Conservation (phyloP, 2,888 invertebrate genomes). For the Tiliacea citrago region DNA sequence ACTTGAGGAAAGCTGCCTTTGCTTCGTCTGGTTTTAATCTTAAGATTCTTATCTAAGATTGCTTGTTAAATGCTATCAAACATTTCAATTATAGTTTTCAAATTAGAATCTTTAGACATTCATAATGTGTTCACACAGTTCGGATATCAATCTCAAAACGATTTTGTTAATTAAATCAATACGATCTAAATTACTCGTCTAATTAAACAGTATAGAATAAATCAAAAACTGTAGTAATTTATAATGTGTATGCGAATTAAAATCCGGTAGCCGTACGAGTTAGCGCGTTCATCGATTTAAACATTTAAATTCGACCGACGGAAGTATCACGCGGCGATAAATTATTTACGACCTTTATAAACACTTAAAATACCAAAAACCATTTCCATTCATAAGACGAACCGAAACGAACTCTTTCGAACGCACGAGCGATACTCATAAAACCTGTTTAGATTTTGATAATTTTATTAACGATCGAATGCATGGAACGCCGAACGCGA, state of each 20-base stretch:
- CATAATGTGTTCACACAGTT: constrained; percentile 57
- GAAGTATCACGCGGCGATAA: constrained; percentile 90
- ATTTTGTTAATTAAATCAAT: constrained; percentile 67
- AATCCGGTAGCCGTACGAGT: constrained; percentile 86
- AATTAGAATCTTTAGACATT: constrained; percentile 39
- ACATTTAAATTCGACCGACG: constrained; percentile 86
- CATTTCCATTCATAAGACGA: constrained; percentile 89
- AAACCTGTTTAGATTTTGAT: constrained; percentile 91
- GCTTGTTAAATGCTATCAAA: constrained; percentile 42
- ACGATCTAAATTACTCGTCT: constrained; percentile 64
- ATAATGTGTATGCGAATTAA: constrained; percentile 77
- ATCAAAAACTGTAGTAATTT: constrained; percentile 74
- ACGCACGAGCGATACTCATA: constrained; percentile 87
- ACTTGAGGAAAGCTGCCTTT: constrained; percentile 24
- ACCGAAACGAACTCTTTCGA: constrained; percentile 82
- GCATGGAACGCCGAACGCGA: constrained; percentile 85
- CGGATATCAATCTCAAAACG: constrained; percentile 57
- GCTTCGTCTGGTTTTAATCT: constrained; percentile 16
- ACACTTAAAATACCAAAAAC: constrained; percentile 90
- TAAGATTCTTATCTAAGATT: constrained; percentile 50
- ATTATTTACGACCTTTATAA: constrained; percentile 89
- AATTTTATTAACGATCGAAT: constrained; percentile 90
- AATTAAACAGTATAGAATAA: constrained; percentile 72
- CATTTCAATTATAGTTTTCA: constrained; percentile 51
- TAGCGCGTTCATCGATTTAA: constrained; percentile 82